Evolutionary conservation across 2,888 invertebrate species (phyloP).

Genomic region (Dasysyrphus albostriatus): DNA sequence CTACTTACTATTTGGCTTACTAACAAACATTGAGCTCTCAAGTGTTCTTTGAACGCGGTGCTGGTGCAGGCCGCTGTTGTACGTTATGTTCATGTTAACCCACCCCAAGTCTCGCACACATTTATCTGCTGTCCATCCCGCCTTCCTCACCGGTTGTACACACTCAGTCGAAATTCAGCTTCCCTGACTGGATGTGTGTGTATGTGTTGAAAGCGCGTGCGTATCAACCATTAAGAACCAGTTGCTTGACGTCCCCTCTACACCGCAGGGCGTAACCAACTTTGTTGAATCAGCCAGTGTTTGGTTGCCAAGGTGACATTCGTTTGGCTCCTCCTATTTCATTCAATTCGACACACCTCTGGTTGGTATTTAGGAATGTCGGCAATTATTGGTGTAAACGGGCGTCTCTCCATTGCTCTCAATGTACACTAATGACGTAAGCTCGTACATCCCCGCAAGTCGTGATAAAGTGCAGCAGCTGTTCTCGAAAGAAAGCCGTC

Average conservation of each 20-base stretch:
- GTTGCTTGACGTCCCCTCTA: slow-evolving; percentile 62
- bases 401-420: slow-evolving; percentile 56
- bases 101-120: slow-evolving; percentile 66
- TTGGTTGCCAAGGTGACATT: slow-evolving; percentile 67
- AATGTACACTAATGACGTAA: slow-evolving; percentile 49
- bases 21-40: slow-evolving; percentile 84
- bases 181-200: slow-evolving; percentile 13
- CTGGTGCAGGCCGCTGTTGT: slow-evolving; percentile 67
- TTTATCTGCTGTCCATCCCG: slow-evolving; percentile 43
- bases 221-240: slow-evolving; percentile 50
- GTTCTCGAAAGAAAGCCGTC: slow-evolving; percentile 62
- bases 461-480: slow-evolving; percentile 73
- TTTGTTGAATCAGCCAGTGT: slow-evolving; percentile 36
- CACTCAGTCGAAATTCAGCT: slow-evolving; percentile 24
- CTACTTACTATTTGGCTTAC: slow-evolving; percentile 85
- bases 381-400: slow-evolving; percentile 42
- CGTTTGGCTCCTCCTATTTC: slow-evolving; percentile 38
- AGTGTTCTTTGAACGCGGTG: slow-evolving; percentile 79
- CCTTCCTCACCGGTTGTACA: slow-evolving; percentile 45
- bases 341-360: slow-evolving; percentile 21
- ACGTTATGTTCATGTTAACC: slow-evolving; percentile 54
- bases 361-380: slow-evolving; percentile 32
- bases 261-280: slow-evolving; percentile 27
- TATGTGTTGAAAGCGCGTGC: slow-evolving; percentile 65
- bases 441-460: slow-evolving; percentile 43